Evolutionary conservation across 2,113 vertebrate species (phyloP).

Genomic region (Gymnorhina tibicen): DNA sequence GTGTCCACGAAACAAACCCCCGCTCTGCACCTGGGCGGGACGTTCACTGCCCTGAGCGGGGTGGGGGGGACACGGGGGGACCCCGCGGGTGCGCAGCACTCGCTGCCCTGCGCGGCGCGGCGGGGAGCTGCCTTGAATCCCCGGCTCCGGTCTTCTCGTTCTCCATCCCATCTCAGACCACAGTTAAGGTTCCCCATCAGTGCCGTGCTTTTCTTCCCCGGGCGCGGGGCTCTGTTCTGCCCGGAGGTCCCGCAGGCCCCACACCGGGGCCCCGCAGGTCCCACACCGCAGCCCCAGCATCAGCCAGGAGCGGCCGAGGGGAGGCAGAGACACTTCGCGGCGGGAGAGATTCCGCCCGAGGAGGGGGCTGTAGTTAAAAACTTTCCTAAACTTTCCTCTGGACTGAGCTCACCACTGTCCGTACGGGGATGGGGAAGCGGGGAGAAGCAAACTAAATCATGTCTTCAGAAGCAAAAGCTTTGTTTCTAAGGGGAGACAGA

Average conservation of each 20-base stretch:
- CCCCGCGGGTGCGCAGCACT: not conserved
- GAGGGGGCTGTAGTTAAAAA: not conserved
- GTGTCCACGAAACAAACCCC: fast-evolving
- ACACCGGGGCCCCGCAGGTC: not conserved
- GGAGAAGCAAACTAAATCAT: not conserved
- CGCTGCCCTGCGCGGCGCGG: not conserved
- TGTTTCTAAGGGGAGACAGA: not conserved
- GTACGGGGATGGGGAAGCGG: not conserved
- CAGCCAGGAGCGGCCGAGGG: not conserved
- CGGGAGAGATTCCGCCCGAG: not conserved
- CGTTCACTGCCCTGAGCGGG: not conserved
- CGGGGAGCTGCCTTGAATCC: not conserved
- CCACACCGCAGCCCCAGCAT: not conserved
- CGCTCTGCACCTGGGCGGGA: not conserved
- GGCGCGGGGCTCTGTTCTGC: not conserved
- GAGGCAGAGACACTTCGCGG: not conserved
- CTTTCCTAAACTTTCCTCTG: not conserved
- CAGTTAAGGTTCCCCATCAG: not conserved
- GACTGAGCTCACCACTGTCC: not conserved
- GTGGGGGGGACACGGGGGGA: not conserved
- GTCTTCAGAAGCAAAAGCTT: not conserved
- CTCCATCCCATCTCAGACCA: not conserved
- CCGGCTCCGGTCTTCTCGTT: not conserved
- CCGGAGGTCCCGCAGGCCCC: not conserved
- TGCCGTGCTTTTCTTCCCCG: not conserved